Evolutionary conservation across 2,113 vertebrate species (phyloP).

Genomic region (Syngnathus floridae): DNA sequence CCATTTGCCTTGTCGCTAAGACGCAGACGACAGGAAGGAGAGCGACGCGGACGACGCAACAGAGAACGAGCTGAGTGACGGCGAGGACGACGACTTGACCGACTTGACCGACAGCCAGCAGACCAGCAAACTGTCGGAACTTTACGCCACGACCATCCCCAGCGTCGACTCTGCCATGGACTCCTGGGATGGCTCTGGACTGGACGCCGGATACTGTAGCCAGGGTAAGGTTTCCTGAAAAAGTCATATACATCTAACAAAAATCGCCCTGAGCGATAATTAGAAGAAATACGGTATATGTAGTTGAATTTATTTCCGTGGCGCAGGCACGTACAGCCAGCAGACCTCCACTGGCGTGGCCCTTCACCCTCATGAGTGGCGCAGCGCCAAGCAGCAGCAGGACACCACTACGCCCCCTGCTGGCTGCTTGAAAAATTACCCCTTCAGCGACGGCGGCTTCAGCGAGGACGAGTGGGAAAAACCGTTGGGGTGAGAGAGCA

Average conservation of each 20-base stretch:
- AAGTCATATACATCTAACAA: too few species aligned
- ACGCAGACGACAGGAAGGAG: conserved; percentile 71
- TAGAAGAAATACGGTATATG: too few species aligned
- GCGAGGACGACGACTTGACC: conserved; percentile 79
- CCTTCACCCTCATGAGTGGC: conserved; percentile 11
- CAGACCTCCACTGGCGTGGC: conserved; percentile 73
- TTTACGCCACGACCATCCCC: conserved; percentile 82
- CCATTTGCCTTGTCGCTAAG: conserved; percentile 43
- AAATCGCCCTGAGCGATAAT: too few species aligned
- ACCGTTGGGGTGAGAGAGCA: conserved; percentile 72
- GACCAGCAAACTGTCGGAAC: conserved; percentile 78
- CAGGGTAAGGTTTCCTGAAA: conserved; percentile 61
- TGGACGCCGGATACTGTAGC: conserved; percentile 84
- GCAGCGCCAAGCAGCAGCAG: conserved; percentile 60
- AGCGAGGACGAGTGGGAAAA: conserved; percentile 92
- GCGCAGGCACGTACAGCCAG: conserved; percentile 75
- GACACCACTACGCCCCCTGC: conserved; percentile 73
- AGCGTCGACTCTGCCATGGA: conserved; percentile 93
- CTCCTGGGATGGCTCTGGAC: conserved; percentile 88
- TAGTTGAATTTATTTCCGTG: not conserved
- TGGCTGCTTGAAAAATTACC: conserved; percentile 81
- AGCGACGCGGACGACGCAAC: conserved; percentile 54
- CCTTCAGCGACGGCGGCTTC: conserved; percentile 81
- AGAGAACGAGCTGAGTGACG: conserved; percentile 79
- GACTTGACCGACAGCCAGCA: conserved; percentile 78